phyloP scores from a whole-genome alignment of 2,888 invertebrate species.

The Caenorhabditis sp. region DNA sequence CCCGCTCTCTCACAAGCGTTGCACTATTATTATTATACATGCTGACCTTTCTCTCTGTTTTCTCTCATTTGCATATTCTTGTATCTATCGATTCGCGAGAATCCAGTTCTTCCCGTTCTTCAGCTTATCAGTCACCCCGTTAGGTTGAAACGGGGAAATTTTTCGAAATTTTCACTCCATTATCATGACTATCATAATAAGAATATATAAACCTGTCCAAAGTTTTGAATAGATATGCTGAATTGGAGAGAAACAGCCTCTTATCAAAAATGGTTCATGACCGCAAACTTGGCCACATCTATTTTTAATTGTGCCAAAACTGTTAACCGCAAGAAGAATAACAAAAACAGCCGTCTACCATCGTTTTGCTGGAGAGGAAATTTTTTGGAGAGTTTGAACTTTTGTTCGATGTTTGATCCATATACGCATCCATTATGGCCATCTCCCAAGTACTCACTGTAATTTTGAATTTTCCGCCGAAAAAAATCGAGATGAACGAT shows the following conservation, averaged over 20 bases:
- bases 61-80: slow-evolving; percentile 47
- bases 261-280: slow-evolving; percentile 24
- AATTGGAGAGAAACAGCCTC: no score
- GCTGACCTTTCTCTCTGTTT: slow-evolving; percentile 45
- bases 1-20: slow-evolving; percentile 23
- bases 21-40: slow-evolving; percentile 25
- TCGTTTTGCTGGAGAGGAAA: not conserved
- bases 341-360: slow-evolving; percentile 34
- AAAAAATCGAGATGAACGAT: not conserved
- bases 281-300: slow-evolving; percentile 11
- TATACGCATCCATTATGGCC: not conserved
- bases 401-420: slow-evolving; percentile 60
- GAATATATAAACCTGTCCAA: slow-evolving; percentile 1
- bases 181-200: not conserved
- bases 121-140: not conserved
- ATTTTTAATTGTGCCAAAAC: slow-evolving; percentile 29
- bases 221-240: not conserved
- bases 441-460: not conserved
- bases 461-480: slow-evolving; percentile 15
- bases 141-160: not conserved
- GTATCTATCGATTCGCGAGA: slow-evolving; percentile 19
- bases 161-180: not conserved
- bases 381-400: slow-evolving; percentile 47
- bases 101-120: not conserved
- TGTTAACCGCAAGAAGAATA: slow-evolving; percentile 11